Evolutionary conservation across 2,113 vertebrate species (phyloP).

Genomic region (Macheiramphus alcinus): DNA sequence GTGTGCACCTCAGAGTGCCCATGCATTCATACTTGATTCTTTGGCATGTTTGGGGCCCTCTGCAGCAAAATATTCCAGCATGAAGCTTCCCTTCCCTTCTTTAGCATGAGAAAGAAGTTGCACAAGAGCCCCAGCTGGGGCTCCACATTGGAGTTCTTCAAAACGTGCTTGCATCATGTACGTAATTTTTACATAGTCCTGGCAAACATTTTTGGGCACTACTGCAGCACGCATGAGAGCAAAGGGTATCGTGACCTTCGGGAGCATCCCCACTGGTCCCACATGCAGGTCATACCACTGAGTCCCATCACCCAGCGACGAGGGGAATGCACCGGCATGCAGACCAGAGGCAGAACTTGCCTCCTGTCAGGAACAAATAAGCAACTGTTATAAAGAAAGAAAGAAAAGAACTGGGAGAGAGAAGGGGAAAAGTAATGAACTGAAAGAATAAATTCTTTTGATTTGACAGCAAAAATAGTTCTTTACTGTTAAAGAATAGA

Average conservation of each 20-base stretch:
- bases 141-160: not conserved
- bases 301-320: not conserved
- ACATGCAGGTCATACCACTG: not conserved
- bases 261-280: not conserved
- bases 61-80: not conserved
- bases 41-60: not conserved
- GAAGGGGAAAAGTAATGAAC: not conserved
- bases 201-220: not conserved
- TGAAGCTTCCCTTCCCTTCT: not conserved
- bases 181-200: not conserved
- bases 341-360: not conserved
- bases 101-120: not conserved
- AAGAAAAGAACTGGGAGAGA: not conserved
- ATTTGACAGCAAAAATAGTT: not conserved
- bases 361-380: not conserved
- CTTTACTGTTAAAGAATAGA: not conserved
- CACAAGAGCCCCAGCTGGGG: not conserved
- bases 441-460: not conserved
- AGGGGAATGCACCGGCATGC: fast-evolving
- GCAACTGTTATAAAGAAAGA: not conserved
- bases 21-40: not conserved
- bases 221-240: not conserved
- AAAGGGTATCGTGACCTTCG: not conserved
- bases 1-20: not conserved
- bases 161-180: not conserved